These are phyloP conservation scores for Alethe diademata DNA, from an alignment of 2,113 vertebrate species.

Conservation along the genomic window DNA sequence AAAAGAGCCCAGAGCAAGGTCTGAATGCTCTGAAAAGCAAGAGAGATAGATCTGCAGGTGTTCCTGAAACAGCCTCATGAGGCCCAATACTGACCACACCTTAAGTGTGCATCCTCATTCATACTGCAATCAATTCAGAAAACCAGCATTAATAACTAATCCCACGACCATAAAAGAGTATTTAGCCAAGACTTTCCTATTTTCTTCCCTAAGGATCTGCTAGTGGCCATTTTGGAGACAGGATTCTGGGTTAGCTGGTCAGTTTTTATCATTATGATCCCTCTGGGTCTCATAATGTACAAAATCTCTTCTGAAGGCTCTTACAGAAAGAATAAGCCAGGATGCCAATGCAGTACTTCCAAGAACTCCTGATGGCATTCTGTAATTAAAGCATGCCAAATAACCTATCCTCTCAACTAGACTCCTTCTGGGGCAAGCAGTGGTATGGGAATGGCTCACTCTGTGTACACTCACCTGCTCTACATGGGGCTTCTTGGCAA, in stretches of 20 bases:
- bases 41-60: not conserved
- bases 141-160: not conserved
- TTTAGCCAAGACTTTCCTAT: not conserved
- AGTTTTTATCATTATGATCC: not conserved
- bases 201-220: not conserved
- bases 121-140: not conserved
- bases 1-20: not conserved
- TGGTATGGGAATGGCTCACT: not conserved
- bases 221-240: not conserved
- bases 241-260: not conserved
- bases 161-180: not conserved
- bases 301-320: not conserved
- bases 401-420: not conserved
- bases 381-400: not conserved
- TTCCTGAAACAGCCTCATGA: not conserved
- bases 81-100: not conserved
- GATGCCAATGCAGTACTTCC: not conserved
- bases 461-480: conserved; percentile 80
- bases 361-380: not conserved
- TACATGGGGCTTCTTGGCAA: conserved; percentile 89
- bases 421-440: not conserved
- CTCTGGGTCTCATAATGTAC: not conserved
- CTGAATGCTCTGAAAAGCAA: not conserved
- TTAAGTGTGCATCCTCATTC: not conserved
- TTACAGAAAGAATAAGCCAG: not conserved